Base-by-base conservation (phyloP, 53 echinoderm and acorn worm species). In the Echinometra lucunter region DNA sequence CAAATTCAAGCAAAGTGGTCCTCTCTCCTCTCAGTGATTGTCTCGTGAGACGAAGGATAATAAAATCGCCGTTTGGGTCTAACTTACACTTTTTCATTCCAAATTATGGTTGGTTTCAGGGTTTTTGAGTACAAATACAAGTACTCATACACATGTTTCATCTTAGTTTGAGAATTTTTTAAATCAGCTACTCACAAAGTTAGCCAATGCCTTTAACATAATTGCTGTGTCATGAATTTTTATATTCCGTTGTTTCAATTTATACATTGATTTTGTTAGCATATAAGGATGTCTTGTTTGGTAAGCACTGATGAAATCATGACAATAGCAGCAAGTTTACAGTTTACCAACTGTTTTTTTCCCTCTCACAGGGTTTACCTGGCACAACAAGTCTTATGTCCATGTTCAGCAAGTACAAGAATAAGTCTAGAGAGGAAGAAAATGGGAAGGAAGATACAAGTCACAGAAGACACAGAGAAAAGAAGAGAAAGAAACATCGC, bases 371-470 rank as follows among this genome's bases (percentile, higher is more conserved):
- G 94, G 85, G 67, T 44, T 27, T 83, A n/a, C 85, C 94, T 28
- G 85, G 94, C 37, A 44, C 63, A 42, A 40, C 38, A n/a, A 94
- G 94, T 47, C 15, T 90, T 35, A 74, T 80, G 58, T 32, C 74
- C 27, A 95, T 89, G 81, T 89, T 90, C 95, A 90, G 81, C 56
- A 90, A 90, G 58, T 70, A 95, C 90, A 95, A 45, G 91, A 90
- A 30, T 21, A 95, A 90, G 44, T 23, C 28, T 3, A 9, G 81
- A 44, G 85, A 47, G 47, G 66, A 23, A 4, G 70, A 57, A 72
- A 95, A 44, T 37, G 80, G 18, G 27, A 95, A 81, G 38, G 87
- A 95, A 82, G 21, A 34, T 0, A 21, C 72, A 35, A 67, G 45
- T 60, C 47, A 81, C 35, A 95, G 67, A 44, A 82, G 66, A 44